Evolutionary conservation across 2,797 vertebrate genomes (phyloP), one percentile per base, ranked within the genome.

Genomic region (Catamblyrhynchus diadema): DNA sequence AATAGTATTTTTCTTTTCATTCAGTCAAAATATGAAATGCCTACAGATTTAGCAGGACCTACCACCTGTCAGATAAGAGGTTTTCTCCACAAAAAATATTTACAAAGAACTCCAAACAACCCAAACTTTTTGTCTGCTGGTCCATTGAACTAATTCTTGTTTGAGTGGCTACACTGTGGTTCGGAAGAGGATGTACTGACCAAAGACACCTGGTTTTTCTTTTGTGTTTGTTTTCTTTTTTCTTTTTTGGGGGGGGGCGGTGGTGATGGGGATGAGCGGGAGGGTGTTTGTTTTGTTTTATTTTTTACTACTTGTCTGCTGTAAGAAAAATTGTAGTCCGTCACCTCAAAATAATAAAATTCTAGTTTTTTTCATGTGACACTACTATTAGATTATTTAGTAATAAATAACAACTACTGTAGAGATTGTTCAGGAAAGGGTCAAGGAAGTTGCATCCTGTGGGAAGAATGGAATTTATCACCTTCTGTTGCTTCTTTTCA

Each of bases 171-270:
- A 20, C 8, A 9, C 8, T 54, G 24, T 20, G 6, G 4, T 44
- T 84, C 53, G 67, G 12, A 81, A 35, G 27, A 54, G 25, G n/a
- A 32, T 33, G 13, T 11, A 39, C 10, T 72, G 28, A 44, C 9
- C n/a, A 77, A 61, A 73, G 30, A 45, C 21, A 42, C 2, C 3
- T n/a, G 3, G 24, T 92, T 80, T 77, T 12, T 14, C 2, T 33
- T 89, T 72, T 82, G 19, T 1, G 61, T 57, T 81, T 64, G 3
- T 5, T 85, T 66, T 53, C 4, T 27, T 41, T 7, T 15, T 1
- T 27, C 16, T 27, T 9, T 15, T 48, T 23, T 12, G 4, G 2
- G 12, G 12, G 45, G 45, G 0, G 11, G 2, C 12, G 3, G 14
- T 7, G 24, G 12, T 15, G 21, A 23, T 56, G 4, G 25, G 21